Evolutionary conservation across 1,140 invertebrate species (phyloP).

Genomic region (Drosophila albomicans): DNA sequence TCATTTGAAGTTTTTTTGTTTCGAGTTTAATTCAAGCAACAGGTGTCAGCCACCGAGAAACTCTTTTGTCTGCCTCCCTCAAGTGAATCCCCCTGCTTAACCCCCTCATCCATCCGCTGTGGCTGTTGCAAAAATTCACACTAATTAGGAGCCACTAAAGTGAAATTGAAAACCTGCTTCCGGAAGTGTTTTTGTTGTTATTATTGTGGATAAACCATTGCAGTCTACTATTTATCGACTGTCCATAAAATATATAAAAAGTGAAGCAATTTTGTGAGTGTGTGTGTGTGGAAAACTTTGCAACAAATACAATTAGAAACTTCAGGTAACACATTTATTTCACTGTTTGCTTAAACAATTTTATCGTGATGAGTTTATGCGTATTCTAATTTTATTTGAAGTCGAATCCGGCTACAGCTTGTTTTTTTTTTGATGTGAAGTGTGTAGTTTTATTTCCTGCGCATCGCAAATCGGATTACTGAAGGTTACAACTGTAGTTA

Average conservation of each 20-base stretch:
- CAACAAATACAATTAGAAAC: neutral
- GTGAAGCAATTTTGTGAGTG: neutral
- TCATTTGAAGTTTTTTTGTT: conserved; percentile 13
- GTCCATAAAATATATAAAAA: neutral
- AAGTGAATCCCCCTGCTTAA: neutral
- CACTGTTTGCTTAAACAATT: conserved; percentile 45
- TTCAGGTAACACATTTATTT: conserved; percentile 20
- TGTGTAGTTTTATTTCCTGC: neutral
- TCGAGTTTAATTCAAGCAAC: conserved; percentile 46
- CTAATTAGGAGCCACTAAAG: conserved; percentile 25
- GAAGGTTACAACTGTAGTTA: conserved; percentile 1
- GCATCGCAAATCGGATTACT: neutral
- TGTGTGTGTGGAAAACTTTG: neutral
- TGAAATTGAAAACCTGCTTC: conserved; percentile 13
- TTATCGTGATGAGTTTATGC: conserved; percentile 24
- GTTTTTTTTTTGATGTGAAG: too few relatives aligned
- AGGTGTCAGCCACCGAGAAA: conserved; percentile 36
- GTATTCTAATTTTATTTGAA: conserved; percentile 17
- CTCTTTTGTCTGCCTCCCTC: neutral
- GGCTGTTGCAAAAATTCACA: conserved; percentile 7
- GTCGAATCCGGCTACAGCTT: conserved; percentile 8
- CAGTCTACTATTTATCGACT: neutral
- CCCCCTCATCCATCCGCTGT: too few relatives aligned
- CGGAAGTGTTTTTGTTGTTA: neutral
- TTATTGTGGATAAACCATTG: conserved; percentile 1